Base-by-base conservation (phyloP, 2,888 invertebrate genomes). In the Parasteatoda lunata region DNA sequence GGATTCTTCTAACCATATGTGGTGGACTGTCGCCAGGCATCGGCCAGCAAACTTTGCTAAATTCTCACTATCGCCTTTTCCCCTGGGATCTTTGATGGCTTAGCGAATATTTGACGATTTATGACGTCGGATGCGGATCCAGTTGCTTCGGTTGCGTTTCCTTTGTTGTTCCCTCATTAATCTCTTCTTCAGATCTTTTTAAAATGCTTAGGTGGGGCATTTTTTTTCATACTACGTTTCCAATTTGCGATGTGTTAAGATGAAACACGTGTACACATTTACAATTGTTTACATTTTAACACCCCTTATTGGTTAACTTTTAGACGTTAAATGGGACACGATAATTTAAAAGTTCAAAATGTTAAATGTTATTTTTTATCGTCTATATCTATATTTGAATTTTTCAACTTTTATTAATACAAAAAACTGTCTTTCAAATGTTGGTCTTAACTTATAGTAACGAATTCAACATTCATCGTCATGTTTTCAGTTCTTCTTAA, bases 101-200 rank as follows among this genome's bases (percentile, higher is more conserved):
- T 69, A 13, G 79, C 85, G 71, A 80, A 80, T 85, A 80, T 85
- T 85, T 85, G 85, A 85, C 85, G 66, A 80, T 85, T 85, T 85
- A 85, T 85, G 85, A 79, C 65, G 85, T 85, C 77, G 76, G 54
- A 54, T 69, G 75, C 59, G 71, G 54, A 54, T 68, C 54, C 54
- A 54, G 13, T 15, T 59, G 80, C 85, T 84, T 72, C 49, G 76
- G 15, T 66, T n/a, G 75, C 66, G 47, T 69, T 66, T 70, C 65
- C 70, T 76, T 69, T 30, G 30, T 30, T 30, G 30, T 30, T 30
- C 30, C 30, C 30, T 30, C 30, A 30, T 68, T 30, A 9, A 54
- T 66, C 49, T 76, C 45, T 13, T 64, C 51, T 13, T 49, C 52
- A 59, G 59, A 71, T 79, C 78, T 70, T 64, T 64, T 47, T 48